Conservation (phyloP, 2,113 vertebrate species). For the human region GRCh38 chrX:36975001-36975500, state of each 20-base stretch:
- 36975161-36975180: slow-evolving; percentile 58
- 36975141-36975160: slow-evolving; percentile 53
- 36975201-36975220: slow-evolving; percentile 55
- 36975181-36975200: slow-evolving; percentile 67
- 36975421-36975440: slow-evolving; percentile 55
- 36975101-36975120: slow-evolving; percentile 64
- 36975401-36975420: slow-evolving; percentile 43
- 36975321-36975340: slow-evolving; percentile 34
- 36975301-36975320: slow-evolving; percentile 40
- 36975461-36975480: slow-evolving; percentile 18
- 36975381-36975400: slow-evolving; percentile 51
- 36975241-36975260: slow-evolving; percentile 36
- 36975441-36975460: slow-evolving; percentile 34
- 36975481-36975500: slow-evolving; percentile 46
- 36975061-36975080: slow-evolving; percentile 69
- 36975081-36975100: slow-evolving; percentile 74
- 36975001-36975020: slow-evolving; percentile 35
- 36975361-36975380: slow-evolving; percentile 52
- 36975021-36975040: slow-evolving; percentile 46
- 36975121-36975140: slow-evolving; percentile 54
- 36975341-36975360: slow-evolving; percentile 47
- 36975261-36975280: slow-evolving; percentile 41
- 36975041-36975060: slow-evolving; percentile 62
- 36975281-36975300: slow-evolving; percentile 40
- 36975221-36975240: slow-evolving; percentile 42